Conservation (phyloP, 2,797 vertebrate genomes). For the Anguilla megastoma region DNA sequence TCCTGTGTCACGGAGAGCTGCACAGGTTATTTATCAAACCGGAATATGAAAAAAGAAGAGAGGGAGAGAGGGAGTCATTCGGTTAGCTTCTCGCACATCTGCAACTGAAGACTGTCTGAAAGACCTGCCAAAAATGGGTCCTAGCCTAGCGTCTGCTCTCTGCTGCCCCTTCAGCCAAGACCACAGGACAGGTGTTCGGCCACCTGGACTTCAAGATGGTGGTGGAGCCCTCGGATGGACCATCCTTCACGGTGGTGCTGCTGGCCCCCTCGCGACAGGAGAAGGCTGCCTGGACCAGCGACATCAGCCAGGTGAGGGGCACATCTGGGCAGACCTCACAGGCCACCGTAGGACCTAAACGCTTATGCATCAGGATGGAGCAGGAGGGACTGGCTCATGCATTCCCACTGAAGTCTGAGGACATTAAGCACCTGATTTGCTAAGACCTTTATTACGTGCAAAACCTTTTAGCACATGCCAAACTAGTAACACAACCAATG, state of each 20-base stretch:
- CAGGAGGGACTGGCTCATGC: background rate
- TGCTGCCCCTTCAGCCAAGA: conserved; percentile 75
- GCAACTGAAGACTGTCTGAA: background rate
- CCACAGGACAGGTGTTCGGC: conserved; percentile 88
- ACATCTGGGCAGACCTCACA: background rate
- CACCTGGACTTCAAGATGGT: conserved; percentile 96
- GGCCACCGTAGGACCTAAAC: background rate
- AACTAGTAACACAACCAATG: background rate
- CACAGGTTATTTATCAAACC: background rate
- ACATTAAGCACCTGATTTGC: background rate
- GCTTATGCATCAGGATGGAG: background rate
- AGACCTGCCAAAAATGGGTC: background rate
- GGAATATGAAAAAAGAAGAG: background rate
- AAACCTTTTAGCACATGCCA: no score
- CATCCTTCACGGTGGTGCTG: conserved; percentile 90
- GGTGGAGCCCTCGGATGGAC: conserved; percentile 83
- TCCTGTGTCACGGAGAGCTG: background rate
- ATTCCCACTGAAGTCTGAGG: background rate
- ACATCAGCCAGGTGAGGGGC: conserved; percentile 90
- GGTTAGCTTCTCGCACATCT: background rate
- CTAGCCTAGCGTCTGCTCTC: background rate
- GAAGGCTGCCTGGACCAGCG: conserved; percentile 97
- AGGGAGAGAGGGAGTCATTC: background rate
- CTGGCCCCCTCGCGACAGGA: conserved; percentile 92
- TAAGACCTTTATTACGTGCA: background rate